Evolutionary conservation across 1,140 invertebrate genomes (phyloP).

Genomic region (Hestina assimilis): DNA sequence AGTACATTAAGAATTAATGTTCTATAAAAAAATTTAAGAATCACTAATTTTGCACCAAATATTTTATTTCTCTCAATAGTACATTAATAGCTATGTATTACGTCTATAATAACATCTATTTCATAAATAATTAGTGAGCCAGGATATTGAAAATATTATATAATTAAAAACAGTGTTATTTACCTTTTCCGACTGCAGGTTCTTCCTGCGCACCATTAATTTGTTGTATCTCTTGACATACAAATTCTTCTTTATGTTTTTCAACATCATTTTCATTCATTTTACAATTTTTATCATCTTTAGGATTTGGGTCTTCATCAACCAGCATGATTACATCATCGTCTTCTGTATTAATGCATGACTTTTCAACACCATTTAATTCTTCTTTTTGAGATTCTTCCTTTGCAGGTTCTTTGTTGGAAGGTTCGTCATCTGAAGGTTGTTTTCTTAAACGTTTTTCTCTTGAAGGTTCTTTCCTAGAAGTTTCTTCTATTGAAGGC

Average conservation of each 20-base stretch:
- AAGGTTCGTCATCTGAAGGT: slow-evolving; percentile 3
- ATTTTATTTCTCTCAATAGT: too few relatives aligned
- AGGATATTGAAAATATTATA: too few relatives aligned
- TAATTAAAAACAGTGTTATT: too few relatives aligned
- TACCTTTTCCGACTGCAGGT: background rate
- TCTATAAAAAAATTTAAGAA: too few relatives aligned
- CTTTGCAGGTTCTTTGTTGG: slow-evolving; percentile 2
- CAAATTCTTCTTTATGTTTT: background rate
- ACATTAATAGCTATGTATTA: too few relatives aligned
- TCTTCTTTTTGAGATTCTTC: slow-evolving; percentile 6
- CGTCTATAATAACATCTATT: too few relatives aligned
- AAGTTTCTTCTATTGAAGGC: too few relatives aligned
- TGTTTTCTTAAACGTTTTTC: slow-evolving; percentile 5
- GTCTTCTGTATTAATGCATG: slow-evolving; percentile 40
- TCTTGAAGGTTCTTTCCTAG: too few relatives aligned
- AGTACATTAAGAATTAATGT: too few relatives aligned
- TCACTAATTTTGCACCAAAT: too few relatives aligned
- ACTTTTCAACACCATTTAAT: slow-evolving; percentile 27
- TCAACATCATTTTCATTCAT: background rate
- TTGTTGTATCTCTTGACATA: background rate
- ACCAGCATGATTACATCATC: slow-evolving; percentile 28
- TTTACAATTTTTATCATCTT: slow-evolving; percentile 3
- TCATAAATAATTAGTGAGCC: too few relatives aligned
- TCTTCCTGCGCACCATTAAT: background rate
- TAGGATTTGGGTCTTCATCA: slow-evolving; percentile 15